Base-by-base conservation (phyloP, 2,797 vertebrate genomes). In the Tapera naevia region DNA sequence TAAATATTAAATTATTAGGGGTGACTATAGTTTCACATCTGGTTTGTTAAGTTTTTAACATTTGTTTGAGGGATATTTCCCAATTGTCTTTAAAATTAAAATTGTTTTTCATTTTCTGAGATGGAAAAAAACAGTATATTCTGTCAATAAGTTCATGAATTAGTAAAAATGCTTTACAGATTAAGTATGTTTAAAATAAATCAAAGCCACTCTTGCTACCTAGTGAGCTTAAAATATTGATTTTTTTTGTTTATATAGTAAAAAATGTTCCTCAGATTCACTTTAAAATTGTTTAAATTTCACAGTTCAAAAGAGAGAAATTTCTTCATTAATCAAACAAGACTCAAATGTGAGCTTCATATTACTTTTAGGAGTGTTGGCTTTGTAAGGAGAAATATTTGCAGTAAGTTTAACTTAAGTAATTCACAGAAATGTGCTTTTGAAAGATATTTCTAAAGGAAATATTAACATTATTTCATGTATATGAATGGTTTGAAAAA, bases 1-100 rank as follows among this genome's bases (percentile, higher is more conserved):
- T 92, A 96, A 94, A 95, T 95, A 92, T 48, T 76, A 94, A 94
- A 43, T 94, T 74, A 88, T 88, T 95, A 89, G 73, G 88, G 74
- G 41, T 79, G 94, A 65, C 66, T 91, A 8, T 94, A 88, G 69
- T 79, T 95, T 97, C 25, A 61, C 64, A 54, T 82, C 74, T 97
- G 60, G 93, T 95, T 94, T 93, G 53, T 86, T 96, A 48, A 91
- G 69, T 94, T 94, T 96, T 94, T 71, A 94, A 3, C 57, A 86
- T 88, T 88, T 95, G 9, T 88, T 93, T 70, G 88, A 94, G 28
- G 45, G 87, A 61, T 9, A 28, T 86, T 88, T 88, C 96, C 91
- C 60, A 95, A 41, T 35, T 82, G 51, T 71, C 81, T 93, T 94
- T 94, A 91, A 84, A 80, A 94, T 71, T 87, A 89, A 41, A 66